phyloP scores from a whole-genome alignment of 1,140 invertebrate species.

The Cheumatopsyche charites region DNA sequence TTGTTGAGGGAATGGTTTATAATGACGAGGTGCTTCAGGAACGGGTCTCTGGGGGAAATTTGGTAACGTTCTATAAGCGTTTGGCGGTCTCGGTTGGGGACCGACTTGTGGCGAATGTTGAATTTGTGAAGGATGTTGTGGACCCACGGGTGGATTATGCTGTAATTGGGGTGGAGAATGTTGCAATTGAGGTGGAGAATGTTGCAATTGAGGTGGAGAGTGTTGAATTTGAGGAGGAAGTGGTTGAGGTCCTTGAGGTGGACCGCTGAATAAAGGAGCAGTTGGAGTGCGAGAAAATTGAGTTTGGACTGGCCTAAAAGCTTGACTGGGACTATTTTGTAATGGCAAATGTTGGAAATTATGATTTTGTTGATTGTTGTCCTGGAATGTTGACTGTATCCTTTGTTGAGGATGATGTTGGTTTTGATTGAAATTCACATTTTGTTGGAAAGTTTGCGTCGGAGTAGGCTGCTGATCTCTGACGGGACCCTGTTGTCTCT shows the following conservation, averaged over 20 bases:
- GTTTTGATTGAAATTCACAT: conserved; percentile 46
- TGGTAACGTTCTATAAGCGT: conserved; percentile 30
- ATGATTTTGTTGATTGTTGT: conserved; percentile 42
- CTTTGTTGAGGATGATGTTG: conserved; percentile 54
- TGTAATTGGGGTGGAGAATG: conserved; percentile 32
- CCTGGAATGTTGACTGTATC: conserved; percentile 58
- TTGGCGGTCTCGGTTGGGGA: conserved; percentile 49
- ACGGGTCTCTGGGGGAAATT: conserved; percentile 38
- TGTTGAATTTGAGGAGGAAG: conserved; percentile 53
- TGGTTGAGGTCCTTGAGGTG: conserved; percentile 40
- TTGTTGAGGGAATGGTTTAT: conserved; percentile 52
- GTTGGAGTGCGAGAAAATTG: conserved; percentile 45
- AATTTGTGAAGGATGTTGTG: conserved; percentile 2
- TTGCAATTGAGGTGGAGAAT: conserved; percentile 52
- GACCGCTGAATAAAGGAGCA: conserved; percentile 45
- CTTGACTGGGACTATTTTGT: conserved; percentile 54
- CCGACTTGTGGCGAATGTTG: conserved; percentile 51
- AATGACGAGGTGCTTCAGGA: conserved; percentile 44
- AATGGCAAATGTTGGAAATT: conserved; percentile 54
- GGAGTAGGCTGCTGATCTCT: conserved; percentile 50
- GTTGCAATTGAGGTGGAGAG: conserved; percentile 47
- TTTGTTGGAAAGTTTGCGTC: conserved; percentile 30
- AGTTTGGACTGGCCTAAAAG: conserved; percentile 53
- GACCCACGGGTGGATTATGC: conserved; percentile 20
- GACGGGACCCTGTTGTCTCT: conserved; percentile 50